Evolutionary conservation across 2,113 vertebrate species (phyloP).

Genomic region (Andinoacara biseriatus): DNA sequence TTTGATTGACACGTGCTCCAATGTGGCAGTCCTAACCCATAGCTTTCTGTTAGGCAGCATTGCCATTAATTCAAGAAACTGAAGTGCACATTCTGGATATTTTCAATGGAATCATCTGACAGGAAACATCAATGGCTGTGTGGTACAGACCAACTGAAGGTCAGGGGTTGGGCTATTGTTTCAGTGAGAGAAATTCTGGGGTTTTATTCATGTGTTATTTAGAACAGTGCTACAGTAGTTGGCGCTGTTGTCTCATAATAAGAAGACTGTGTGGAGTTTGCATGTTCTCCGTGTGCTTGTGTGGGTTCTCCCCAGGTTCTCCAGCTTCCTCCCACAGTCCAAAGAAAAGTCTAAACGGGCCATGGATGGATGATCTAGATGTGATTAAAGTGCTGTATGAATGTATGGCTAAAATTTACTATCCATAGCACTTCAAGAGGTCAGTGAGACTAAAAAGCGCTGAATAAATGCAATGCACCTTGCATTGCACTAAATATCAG

Average conservation of each 20-base stretch:
- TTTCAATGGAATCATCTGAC: background rate
- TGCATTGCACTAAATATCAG: background rate
- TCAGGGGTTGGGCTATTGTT: background rate
- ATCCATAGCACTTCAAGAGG: background rate
- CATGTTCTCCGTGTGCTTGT: background rate
- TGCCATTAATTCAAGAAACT: background rate
- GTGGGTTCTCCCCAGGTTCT: background rate
- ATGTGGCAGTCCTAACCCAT: background rate
- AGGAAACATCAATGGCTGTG: background rate
- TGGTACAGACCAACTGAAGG: rapidly evolving
- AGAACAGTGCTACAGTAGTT: background rate
- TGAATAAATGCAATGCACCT: rapidly evolving
- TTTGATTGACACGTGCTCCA: background rate
- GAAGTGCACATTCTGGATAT: background rate
- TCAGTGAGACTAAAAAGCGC: background rate
- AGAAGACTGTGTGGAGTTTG: rapidly evolving
- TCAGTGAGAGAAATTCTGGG: rapidly evolving
- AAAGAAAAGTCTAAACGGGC: background rate
- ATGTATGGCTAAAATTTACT: background rate
- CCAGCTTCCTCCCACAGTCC: background rate
- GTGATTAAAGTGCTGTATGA: no score
- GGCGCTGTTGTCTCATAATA: background rate
- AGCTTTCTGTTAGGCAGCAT: rapidly evolving
- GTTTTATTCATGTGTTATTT: background rate
- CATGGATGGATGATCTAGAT: background rate